Base-by-base conservation (phyloP, 1,140 invertebrate genomes). In the Argopecten irradians region DNA sequence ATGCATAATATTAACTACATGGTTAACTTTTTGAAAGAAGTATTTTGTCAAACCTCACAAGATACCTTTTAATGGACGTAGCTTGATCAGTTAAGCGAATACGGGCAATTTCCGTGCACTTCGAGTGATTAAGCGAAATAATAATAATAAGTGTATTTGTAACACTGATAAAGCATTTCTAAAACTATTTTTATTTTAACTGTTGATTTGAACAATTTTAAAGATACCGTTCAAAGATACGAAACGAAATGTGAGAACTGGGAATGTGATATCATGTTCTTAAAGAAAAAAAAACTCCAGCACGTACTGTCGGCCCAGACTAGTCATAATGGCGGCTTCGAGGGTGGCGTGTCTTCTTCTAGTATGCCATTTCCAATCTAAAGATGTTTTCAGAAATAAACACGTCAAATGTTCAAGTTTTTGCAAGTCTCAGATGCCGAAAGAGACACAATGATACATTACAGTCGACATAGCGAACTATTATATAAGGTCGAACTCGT, bases 401-500 rank as follows among this genome's bases (percentile, higher is more conserved):
- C 55, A 71, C 55, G 55, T 71, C 55, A 71, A 71, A 1, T 71
- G n/a, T 71, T 71, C 8, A 71, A 28, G n/a, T 71, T 71, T 71
- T 71, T 71, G 55, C 55, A 5, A 71, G 43, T 71, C 55, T 71
- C 19, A 71, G 28, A 71, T 71, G 55, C 22, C 55, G 55, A 71
- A 1, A 71, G 22, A 28, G 55, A 11, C 5, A 11, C 1, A 71
- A 8, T 16, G 22, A 71, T 28, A 71, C 55, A 71, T 71, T 71
- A 28, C 55, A 71, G 55, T 5, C 3, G 55, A 71, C n/a, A 1
- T 28, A 71, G n/a, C 22, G 55, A 71, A 71, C 55, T 71, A 71
- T 71, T 71, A 28, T 28, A 71, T 71, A 71, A 71, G 55, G 55
- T 71, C 22, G 55, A 71, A 71, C 55, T 71, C 55, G n/a, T 71